Conservation (phyloP, 2,113 vertebrate genomes). For the Microtus ochrogaster region DNA sequence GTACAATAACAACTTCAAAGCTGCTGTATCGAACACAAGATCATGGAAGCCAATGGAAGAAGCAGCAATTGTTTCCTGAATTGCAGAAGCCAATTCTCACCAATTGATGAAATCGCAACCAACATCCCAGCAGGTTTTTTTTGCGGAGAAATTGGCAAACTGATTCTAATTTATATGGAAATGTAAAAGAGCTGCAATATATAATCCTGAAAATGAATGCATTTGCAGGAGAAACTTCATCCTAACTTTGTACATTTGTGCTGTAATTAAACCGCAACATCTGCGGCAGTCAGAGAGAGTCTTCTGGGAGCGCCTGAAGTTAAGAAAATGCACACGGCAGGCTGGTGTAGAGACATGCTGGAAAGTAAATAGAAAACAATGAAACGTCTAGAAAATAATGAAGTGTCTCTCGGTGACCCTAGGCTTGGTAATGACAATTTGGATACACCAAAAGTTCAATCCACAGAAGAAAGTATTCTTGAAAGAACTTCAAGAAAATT, state of each 20-base stretch:
- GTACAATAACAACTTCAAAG: background rate
- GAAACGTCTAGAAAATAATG: background rate
- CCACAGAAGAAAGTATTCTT: background rate
- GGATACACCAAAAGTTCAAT: background rate
- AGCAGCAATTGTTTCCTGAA: background rate
- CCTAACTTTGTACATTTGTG: background rate
- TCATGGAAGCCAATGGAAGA: no score
- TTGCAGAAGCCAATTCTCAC: background rate
- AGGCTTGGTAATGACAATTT: background rate
- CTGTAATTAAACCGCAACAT: background rate
- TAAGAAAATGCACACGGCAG: background rate
- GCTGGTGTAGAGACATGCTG: background rate
- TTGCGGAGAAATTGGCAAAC: background rate
- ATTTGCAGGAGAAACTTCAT: background rate
- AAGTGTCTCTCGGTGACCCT: background rate
- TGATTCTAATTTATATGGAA: background rate
- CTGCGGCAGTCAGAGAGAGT: background rate
- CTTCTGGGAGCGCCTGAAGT: background rate
- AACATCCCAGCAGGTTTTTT: slow-evolving; percentile 35
- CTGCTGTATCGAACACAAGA: background rate
- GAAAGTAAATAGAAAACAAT: background rate
- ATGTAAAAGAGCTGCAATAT: background rate
- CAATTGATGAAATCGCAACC: background rate
- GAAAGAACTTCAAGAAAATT: background rate
- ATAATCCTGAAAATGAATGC: background rate